Conservation (phyloP, 2,797 vertebrate species). For the Podargus strigoides region DNA sequence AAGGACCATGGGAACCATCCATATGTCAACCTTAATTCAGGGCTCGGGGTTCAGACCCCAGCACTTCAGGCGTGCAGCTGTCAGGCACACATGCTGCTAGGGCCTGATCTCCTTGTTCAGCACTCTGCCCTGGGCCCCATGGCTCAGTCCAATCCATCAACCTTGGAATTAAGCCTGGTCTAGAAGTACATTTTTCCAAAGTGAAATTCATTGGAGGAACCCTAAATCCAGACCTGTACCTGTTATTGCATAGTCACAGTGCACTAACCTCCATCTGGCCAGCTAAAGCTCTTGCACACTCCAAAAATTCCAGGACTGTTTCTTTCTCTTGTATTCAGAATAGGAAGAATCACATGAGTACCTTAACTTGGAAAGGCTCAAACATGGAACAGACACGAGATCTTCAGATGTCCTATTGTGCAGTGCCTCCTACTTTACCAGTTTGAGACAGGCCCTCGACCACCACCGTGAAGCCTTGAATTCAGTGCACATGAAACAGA, state of each 20-base stretch:
- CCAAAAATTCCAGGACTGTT: background rate
- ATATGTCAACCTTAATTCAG: no score
- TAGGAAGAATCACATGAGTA: background rate
- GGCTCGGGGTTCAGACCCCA: no score
- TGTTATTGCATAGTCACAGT: background rate
- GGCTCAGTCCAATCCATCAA: fast-evolving
- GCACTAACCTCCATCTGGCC: background rate
- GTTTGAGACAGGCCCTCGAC: background rate
- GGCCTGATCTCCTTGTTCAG: fast-evolving
- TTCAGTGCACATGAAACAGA: background rate
- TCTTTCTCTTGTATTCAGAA: background rate
- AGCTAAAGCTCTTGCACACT: background rate
- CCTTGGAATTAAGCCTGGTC: background rate
- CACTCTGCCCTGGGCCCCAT: fast-evolving
- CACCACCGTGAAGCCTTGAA: background rate
- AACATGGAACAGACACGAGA: background rate
- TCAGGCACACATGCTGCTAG: background rate
- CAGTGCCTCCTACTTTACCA: background rate
- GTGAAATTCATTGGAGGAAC: background rate
- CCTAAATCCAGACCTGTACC: background rate
- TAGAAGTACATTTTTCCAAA: background rate
- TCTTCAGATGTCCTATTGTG: background rate
- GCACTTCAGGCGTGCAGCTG: no score
- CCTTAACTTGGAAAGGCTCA: background rate
- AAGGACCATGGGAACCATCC: no score